Conservation (phyloP, 2,888 invertebrate genomes). For the Nycteola revayana region DNA sequence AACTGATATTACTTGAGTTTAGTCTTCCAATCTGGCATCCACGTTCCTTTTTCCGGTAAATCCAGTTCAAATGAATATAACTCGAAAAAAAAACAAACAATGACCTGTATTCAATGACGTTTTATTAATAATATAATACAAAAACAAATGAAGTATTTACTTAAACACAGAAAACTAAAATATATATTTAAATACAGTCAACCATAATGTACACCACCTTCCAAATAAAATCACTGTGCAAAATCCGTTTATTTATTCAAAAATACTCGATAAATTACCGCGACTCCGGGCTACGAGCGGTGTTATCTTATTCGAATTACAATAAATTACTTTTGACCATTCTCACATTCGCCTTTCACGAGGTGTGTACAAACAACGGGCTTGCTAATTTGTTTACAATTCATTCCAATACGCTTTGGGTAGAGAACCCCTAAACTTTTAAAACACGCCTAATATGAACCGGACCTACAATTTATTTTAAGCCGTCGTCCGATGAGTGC, state of each 20-base stretch:
- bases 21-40: no score
- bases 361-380: constrained; percentile 33
- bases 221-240: no score
- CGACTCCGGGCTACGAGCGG: constrained; percentile 25
- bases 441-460: constrained; percentile 45
- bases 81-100: no score
- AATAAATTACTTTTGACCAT: constrained; percentile 23
- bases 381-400: constrained; percentile 52
- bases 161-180: no score
- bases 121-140: no score
- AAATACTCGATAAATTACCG: constrained; percentile 14
- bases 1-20: constrained; percentile 20
- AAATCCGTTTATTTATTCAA: no score
- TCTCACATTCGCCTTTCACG: constrained; percentile 16
- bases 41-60: no score
- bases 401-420: constrained; percentile 39
- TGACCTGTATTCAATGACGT: no score
- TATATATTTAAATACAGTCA: no score
- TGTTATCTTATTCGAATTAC: constrained; percentile 35
- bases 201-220: no score
- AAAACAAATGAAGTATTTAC: no score
- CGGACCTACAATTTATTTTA: constrained; percentile 45
- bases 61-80: no score
- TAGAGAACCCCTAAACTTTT: constrained; percentile 18
- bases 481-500: constrained; percentile 39